Evolutionary conservation across 1,140 invertebrate genomes (phyloP).

Genomic region (Anthonomus grandis): DNA sequence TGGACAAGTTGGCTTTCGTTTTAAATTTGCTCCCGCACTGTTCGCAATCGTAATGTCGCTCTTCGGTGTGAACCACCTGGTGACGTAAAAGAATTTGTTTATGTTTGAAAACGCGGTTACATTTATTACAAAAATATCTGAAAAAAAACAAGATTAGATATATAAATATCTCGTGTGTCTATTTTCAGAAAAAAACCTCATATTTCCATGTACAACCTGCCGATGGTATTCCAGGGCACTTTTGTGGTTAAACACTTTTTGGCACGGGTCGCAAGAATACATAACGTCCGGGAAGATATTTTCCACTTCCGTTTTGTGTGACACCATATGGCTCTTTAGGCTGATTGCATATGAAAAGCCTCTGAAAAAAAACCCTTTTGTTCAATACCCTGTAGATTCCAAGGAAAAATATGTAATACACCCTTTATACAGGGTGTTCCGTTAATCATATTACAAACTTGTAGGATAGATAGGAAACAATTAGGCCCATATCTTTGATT

Average conservation of each 20-base stretch:
- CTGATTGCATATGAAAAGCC: slow-evolving; percentile 2
- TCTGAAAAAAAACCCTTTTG: slow-evolving; percentile 12
- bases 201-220: slow-evolving; percentile 63
- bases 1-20: slow-evolving; percentile 66
- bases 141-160: neutral
- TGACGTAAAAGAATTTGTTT: slow-evolving; percentile 65
- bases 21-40: slow-evolving; percentile 65
- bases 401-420: too few species aligned
- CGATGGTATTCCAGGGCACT: slow-evolving; percentile 68
- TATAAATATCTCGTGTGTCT: too few species aligned
- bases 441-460: too few species aligned
- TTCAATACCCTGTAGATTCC: too few species aligned
- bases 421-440: too few species aligned
- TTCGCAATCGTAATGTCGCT: slow-evolving; percentile 59
- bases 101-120: slow-evolving; percentile 68
- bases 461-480: too few species aligned
- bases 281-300: too few species aligned
- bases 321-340: slow-evolving; percentile 56
- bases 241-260: slow-evolving; percentile 62
- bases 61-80: slow-evolving; percentile 67
- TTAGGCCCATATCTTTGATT: too few species aligned
- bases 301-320: slow-evolving; percentile 45
- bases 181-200: slow-evolving; percentile 42
- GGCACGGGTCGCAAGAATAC: slow-evolving; percentile 69
- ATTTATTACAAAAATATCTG: slow-evolving; percentile 65